phyloP scores from a whole-genome alignment of 1,140 invertebrate genomes.

The Bombus breviceps region DNA sequence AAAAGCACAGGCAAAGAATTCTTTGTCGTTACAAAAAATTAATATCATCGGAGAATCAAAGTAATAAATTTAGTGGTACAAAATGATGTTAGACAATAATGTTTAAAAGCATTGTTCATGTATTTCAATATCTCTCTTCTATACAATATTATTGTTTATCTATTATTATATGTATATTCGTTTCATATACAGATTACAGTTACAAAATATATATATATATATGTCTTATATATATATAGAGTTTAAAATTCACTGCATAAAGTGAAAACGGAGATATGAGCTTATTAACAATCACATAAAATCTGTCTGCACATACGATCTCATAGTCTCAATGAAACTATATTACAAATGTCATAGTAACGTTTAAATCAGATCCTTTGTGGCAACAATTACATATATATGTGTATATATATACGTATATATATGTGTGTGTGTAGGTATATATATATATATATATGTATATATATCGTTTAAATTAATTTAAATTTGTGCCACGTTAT shows the following conservation, averaged over 20 bases:
- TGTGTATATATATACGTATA: background rate
- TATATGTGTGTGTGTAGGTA: background rate
- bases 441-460: background rate
- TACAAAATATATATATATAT: slow-evolving; percentile 69
- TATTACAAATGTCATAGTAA: slow-evolving; percentile 55
- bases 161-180: slow-evolving; percentile 78
- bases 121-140: slow-evolving; percentile 83
- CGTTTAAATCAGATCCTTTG: slow-evolving; percentile 43
- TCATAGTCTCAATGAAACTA: slow-evolving; percentile 56
- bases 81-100: slow-evolving; percentile 82
- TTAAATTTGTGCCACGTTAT: slow-evolving; percentile 51
- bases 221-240: slow-evolving; percentile 71
- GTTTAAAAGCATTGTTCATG: slow-evolving; percentile 83
- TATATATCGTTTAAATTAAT: slow-evolving; percentile 52
- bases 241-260: slow-evolving; percentile 77
- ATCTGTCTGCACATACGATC: slow-evolving; percentile 48
- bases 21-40: slow-evolving; percentile 48
- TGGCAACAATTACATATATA: slow-evolving; percentile 24
- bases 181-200: slow-evolving; percentile 81
- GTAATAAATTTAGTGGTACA: slow-evolving; percentile 79
- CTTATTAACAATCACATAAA: slow-evolving; percentile 64
- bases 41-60: slow-evolving; percentile 59
- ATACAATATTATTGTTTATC: slow-evolving; percentile 80
- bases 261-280: slow-evolving; percentile 65
- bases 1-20: slow-evolving; percentile 28